Conservation (phyloP, 2,888 invertebrate genomes). For the Eugnorisma glareosa region DNA sequence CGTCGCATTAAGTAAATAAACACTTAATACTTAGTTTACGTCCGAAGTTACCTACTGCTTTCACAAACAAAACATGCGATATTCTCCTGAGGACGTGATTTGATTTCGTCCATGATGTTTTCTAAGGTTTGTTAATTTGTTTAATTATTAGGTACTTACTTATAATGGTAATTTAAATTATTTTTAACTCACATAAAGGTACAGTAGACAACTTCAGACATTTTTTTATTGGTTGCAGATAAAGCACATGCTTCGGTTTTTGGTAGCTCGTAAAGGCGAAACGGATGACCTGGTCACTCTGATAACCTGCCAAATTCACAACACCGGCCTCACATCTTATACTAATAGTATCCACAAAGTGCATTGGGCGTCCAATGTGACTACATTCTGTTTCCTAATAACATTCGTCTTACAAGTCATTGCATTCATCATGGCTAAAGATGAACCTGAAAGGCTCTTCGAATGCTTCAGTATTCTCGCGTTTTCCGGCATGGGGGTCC, state of each 20-base stretch:
- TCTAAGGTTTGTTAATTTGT: conserved; percentile 30
- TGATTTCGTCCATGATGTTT: conserved; percentile 21
- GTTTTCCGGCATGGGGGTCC: conserved; percentile 80
- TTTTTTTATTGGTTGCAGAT: conserved; percentile 42
- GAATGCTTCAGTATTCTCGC: conserved; percentile 81
- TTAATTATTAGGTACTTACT: background rate
- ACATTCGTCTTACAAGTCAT: conserved; percentile 74
- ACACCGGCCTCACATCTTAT: conserved; percentile 70
- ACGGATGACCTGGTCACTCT: conserved; percentile 33
- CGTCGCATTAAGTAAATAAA: conserved; percentile 43
- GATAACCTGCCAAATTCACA: conserved; percentile 60
- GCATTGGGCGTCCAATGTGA: conserved; percentile 68
- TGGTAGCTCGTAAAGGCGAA: background rate
- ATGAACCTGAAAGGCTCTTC: conserved; percentile 76
- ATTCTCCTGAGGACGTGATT: conserved; percentile 5
- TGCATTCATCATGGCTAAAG: conserved; percentile 69
- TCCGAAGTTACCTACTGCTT: background rate
- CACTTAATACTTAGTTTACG: conserved; percentile 13
- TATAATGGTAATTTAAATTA: background rate
- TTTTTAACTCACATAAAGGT: background rate
- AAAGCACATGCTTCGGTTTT: conserved; percentile 10
- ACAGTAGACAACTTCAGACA: background rate
- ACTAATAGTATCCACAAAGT: conserved; percentile 53
- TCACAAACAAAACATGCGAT: conserved; percentile 8
- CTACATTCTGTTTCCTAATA: conserved; percentile 71